Base-by-base conservation (phyloP, 2,113 vertebrate species). In the Pterocles gutturalis region DNA sequence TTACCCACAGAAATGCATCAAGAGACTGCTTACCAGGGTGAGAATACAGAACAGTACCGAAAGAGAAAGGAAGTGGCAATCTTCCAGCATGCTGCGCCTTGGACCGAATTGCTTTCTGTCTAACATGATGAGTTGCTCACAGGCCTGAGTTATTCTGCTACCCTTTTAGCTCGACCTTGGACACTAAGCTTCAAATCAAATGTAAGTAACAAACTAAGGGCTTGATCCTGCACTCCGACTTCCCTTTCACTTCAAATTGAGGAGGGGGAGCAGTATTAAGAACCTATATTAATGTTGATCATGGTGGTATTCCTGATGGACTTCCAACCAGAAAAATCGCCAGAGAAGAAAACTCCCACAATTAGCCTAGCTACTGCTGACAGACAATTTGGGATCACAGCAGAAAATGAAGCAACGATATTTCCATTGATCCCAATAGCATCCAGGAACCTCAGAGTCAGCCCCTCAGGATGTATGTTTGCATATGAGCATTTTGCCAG, bases 41-140 rank as follows among this genome's bases (percentile, higher is more conserved):
- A 93, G 75, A 78, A 94, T 29, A 31, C 72, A 90, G 43, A 93
- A 71, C 15, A 31, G 51, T 13, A 60, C 55, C 66, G 72, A 93
- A 90, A 95, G 45, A 92, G 60, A 95, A 90, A 78, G 79, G 80
- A 95, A 96, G 69, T 91, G 80, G 94, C 91, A 62, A 24, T 33
- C 53, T 65, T 92, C 89, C 91, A 95, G 22, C 38, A 25, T 4
- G 18, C 69, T 79, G 69, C 0, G 3, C 65, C 75, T 82, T 57
- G 77, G 80, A 95, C 36, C 72, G 82, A 84, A 54, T 61, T 93
- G 83, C 65, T 93, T 96, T 93, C 90, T 90, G 83, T 93, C 94
- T 65, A 79, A 92, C 43, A 28, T 7, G 84, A 70, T 87, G 60
- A 84, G 72, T 29, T 87, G 76, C 41, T 91, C 61, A 26, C 19